Conservation (phyloP, 1,140 invertebrate species). For the Solen grandis region DNA sequence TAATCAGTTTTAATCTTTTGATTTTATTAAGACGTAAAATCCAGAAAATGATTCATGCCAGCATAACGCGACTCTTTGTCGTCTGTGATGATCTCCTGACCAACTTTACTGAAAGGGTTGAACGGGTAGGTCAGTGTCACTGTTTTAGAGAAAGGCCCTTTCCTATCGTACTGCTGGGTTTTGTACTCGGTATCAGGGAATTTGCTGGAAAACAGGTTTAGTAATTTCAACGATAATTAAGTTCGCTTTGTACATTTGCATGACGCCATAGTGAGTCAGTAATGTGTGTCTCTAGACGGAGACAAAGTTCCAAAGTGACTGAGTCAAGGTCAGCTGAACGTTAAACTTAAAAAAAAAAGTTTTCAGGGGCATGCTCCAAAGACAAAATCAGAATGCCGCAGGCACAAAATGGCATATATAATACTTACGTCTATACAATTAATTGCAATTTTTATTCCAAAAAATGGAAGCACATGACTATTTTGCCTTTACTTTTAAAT, state of each 20-base stretch:
- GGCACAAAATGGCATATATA: background rate
- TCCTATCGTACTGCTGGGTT: conserved; percentile 44
- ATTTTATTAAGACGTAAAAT: background rate
- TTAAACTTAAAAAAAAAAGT: no score
- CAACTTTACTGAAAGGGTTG: conserved; percentile 65
- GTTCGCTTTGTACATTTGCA: background rate
- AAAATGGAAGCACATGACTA: background rate
- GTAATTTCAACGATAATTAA: background rate
- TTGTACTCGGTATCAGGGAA: conserved; percentile 45
- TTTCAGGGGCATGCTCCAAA: no score
- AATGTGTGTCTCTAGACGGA: no score
- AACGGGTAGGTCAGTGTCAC: conserved; percentile 65
- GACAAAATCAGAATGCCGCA: background rate
- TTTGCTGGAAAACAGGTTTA: conserved; percentile 50
- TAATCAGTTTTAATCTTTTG: background rate
- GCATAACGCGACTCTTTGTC: background rate
- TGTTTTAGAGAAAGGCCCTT: conserved; percentile 60
- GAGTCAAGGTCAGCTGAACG: no score
- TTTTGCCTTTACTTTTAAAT: background rate
- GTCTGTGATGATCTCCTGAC: background rate
- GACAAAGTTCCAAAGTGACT: no score
- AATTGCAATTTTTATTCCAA: background rate
- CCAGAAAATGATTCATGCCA: background rate
- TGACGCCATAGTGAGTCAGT: background rate
- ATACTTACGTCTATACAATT: background rate